Conservation (phyloP, 2,113 vertebrate species). For the Heliornis fulica region DNA sequence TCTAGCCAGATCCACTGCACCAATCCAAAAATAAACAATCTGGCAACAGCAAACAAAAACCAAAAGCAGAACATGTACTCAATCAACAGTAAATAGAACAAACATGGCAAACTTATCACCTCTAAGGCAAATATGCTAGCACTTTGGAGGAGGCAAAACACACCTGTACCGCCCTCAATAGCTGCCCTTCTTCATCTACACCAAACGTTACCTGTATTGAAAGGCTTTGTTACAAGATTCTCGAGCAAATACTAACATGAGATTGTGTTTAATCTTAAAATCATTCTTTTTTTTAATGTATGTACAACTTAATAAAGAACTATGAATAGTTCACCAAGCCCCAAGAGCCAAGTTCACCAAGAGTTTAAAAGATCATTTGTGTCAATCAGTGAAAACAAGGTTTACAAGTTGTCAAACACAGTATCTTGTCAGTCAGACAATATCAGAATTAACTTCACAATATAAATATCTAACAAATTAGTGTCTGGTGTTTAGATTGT, state of each 20-base stretch:
- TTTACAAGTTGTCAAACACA: background rate
- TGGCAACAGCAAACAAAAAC: background rate
- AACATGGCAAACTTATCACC: constrained; percentile 74
- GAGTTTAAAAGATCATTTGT: background rate
- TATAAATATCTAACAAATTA: background rate
- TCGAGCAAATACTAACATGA: background rate
- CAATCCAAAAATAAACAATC: background rate
- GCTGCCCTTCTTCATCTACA: constrained; percentile 89
- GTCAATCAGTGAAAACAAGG: background rate
- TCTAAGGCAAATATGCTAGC: constrained; percentile 63
- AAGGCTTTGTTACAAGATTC: constrained; percentile 81
- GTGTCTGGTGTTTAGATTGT: background rate
- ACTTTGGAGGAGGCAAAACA: constrained; percentile 74
- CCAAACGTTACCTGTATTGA: constrained; percentile 93
- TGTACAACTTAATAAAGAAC: background rate
- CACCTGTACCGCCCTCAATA: constrained; percentile 84
- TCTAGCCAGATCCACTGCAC: constrained; percentile 57
- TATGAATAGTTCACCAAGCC: background rate
- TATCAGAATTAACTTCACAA: background rate
- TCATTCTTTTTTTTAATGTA: background rate
- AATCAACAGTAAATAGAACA: constrained; percentile 48
- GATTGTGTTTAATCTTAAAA: background rate
- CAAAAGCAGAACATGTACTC: constrained; percentile 7
- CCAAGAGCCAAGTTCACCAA: too few relatives aligned
- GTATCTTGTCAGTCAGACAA: background rate